Evolutionary conservation across 2,797 vertebrate species (phyloP).

Genomic region (Syncerus caffer): DNA sequence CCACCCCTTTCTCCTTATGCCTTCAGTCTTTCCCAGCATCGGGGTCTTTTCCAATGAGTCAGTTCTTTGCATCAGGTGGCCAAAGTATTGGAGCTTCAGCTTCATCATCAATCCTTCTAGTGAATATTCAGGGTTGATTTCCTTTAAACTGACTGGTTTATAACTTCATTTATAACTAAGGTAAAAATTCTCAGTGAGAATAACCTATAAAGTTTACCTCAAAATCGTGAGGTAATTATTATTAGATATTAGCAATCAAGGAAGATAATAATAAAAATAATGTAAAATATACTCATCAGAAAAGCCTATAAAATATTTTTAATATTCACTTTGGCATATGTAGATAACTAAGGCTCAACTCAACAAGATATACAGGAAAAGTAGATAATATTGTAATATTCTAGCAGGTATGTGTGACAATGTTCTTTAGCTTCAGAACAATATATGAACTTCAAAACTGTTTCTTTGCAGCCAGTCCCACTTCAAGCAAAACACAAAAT

Average conservation of each 20-base stretch:
- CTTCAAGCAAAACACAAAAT: neutral
- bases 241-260: neutral
- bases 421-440: conserved; percentile 10
- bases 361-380: neutral
- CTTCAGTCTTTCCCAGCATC: neutral
- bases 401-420: neutral
- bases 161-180: neutral
- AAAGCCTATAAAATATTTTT: conserved; percentile 1
- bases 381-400: neutral
- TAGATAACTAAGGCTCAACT: neutral
- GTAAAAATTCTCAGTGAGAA: neutral
- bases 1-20: neutral
- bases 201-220: neutral
- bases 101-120: neutral
- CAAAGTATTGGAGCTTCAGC: neutral
- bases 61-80: neutral
- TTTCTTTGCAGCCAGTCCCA: neutral
- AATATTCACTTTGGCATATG: neutral
- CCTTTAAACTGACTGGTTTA: neutral
- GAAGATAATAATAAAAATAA: conserved; percentile 7
- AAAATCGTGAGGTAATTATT: neutral
- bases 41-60: neutral
- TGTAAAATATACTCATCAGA: neutral
- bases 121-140: neutral
- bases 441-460: neutral